These are phyloP conservation scores for Colletes collaris DNA, from an alignment of 2,888 invertebrate genomes.

Conservation along the genomic window DNA sequence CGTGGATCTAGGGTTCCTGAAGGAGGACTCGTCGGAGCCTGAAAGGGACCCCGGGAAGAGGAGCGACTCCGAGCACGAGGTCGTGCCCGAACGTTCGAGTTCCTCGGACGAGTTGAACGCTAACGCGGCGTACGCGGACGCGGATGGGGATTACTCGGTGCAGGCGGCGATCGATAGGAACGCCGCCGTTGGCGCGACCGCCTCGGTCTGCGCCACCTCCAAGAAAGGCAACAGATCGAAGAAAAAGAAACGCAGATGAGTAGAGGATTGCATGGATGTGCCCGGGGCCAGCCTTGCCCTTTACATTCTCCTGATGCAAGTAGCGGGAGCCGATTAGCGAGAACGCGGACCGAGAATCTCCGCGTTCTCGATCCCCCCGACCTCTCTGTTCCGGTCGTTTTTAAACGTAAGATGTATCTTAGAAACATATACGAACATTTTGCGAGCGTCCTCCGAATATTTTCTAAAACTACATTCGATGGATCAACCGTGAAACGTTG, in stretches of 20 bases:
- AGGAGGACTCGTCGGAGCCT: conserved; percentile 58
- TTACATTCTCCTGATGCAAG: conserved; percentile 81
- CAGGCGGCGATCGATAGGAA: conserved; percentile 56
- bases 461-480: no score
- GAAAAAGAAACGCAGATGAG: conserved; percentile 82
- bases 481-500: no score
- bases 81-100: conserved; percentile 73
- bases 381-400: no score
- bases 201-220: conserved; percentile 56
- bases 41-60: conserved; percentile 66
- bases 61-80: conserved; percentile 73
- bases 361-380: not conserved
- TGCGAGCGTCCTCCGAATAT: no score
- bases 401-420: no score
- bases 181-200: conserved; percentile 43
- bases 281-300: conserved; percentile 82
- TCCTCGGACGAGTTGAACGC: conserved; percentile 76
- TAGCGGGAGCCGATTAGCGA: conserved; percentile 79
- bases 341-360: conserved; percentile 25
- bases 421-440: no score
- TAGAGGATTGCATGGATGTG: conserved; percentile 82
- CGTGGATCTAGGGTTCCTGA: conserved; percentile 37
- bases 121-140: conserved; percentile 68
- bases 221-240: conserved; percentile 79
- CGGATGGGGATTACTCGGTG: conserved; percentile 66